These are phyloP conservation scores for Drosophila neocordata DNA, from an alignment of 1,140 invertebrate species.

Conservation along the genomic window DNA sequence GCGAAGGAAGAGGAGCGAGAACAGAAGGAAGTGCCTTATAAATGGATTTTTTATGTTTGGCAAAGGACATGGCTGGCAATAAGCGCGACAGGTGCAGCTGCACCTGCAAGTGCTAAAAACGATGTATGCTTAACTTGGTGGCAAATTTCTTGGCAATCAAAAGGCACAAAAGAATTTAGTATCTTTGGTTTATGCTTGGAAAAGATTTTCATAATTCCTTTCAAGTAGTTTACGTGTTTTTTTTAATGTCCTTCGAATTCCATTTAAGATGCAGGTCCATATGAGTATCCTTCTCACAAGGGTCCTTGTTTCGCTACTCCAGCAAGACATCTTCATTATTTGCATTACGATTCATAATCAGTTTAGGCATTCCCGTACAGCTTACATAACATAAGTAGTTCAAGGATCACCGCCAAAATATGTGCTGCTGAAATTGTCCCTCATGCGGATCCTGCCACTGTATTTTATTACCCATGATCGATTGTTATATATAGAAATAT, in stretches of 20 bases:
- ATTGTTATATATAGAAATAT: no score
- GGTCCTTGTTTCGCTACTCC: no score
- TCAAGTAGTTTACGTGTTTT: background rate
- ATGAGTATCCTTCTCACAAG: no score
- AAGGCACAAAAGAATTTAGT: background rate
- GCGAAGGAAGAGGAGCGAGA: background rate
- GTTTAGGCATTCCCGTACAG: background rate
- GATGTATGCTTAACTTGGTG: background rate
- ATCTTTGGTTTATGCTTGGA: background rate
- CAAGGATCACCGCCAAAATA: conserved; percentile 9
- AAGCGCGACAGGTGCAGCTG: background rate
- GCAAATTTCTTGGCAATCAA: background rate
- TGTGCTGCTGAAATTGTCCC: no score
- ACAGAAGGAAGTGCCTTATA: conserved; percentile 29
- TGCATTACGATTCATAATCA: no score
- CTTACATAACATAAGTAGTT: background rate
- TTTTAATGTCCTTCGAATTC: no score
- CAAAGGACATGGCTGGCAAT: conserved; percentile 1
- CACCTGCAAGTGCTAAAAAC: background rate
- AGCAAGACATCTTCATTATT: no score
- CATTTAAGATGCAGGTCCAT: no score
- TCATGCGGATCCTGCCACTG: background rate
- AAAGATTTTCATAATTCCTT: background rate
- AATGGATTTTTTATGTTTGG: conserved; percentile 53
- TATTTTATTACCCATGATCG: no score